Conservation (phyloP, 1,140 invertebrate genomes). For the Dinoponera quadriceps region DNA sequence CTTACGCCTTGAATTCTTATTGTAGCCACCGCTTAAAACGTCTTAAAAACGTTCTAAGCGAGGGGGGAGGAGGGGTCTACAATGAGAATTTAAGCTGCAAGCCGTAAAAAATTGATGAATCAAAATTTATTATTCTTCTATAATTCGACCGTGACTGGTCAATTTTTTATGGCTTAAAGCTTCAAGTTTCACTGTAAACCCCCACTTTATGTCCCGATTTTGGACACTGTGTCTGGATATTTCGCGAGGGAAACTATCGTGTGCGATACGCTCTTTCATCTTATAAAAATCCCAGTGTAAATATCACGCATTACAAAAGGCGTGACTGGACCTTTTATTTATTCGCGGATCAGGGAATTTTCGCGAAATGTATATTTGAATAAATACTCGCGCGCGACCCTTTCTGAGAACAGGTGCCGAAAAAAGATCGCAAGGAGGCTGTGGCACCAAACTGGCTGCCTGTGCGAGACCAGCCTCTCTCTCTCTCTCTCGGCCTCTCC, state of each 20-base stretch:
- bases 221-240: no score
- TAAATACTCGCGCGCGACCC: neutral
- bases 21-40: no score
- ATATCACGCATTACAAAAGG: neutral
- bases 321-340: neutral
- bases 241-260: neutral
- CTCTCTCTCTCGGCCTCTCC: neutral
- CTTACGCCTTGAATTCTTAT: no score
- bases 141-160: no score
- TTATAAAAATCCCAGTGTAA: neutral
- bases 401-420: conserved; percentile 38
- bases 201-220: no score
- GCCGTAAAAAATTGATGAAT: no score
- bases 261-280: neutral
- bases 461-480: conserved; percentile 19
- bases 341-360: neutral
- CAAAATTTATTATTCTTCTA: no score
- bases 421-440: conserved; percentile 51
- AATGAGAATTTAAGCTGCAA: no score
- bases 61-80: no score
- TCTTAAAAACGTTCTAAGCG: no score
- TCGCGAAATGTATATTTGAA: neutral
- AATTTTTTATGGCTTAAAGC: no score
- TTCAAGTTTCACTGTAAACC: no score
- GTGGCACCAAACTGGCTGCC: conserved; percentile 67